These are phyloP conservation scores for Urocyon cinereoargenteus DNA, from an alignment of 2,797 vertebrate genomes.

Conservation along the genomic window DNA sequence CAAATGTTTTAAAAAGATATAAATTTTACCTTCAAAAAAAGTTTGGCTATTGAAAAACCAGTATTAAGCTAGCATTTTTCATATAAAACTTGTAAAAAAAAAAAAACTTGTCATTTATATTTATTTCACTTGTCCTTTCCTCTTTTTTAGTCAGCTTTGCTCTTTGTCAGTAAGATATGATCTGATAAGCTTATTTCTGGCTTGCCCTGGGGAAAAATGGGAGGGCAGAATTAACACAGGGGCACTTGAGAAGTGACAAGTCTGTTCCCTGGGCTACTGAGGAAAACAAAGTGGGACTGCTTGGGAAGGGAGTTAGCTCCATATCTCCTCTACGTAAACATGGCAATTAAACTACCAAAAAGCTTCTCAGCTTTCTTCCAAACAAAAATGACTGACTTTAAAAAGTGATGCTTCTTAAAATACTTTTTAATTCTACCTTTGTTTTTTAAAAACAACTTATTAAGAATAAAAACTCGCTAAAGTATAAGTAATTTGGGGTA, in stretches of 20 bases:
- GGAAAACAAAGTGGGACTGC: constrained; percentile 86
- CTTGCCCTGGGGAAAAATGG: constrained; percentile 90
- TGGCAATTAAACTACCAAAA: constrained; percentile 67
- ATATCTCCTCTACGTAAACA: constrained; percentile 85
- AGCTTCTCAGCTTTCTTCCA: constrained; percentile 68
- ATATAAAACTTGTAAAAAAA: constrained; percentile 18
- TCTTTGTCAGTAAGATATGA: constrained; percentile 87
- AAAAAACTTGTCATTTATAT: constrained; percentile 33
- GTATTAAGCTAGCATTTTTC: neutral
- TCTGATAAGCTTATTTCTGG: constrained; percentile 93
- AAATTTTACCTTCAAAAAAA: constrained; percentile 51
- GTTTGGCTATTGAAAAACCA: neutral
- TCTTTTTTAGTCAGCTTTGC: constrained; percentile 85
- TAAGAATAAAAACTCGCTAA: constrained; percentile 40
- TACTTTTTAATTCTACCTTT: neutral
- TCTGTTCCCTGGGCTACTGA: constrained; percentile 85
- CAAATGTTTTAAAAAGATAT: constrained; percentile 29
- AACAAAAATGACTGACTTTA: neutral
- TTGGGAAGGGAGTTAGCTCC: constrained; percentile 87
- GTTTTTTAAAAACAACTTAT: constrained; percentile 30
- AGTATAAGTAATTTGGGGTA: neutral
- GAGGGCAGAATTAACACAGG: constrained; percentile 80
- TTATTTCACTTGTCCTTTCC: constrained; percentile 73
- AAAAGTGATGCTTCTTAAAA: constrained; percentile 13
- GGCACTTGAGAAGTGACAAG: constrained; percentile 89